Conservation (phyloP, 2,113 vertebrate genomes). For the Amblyornis subalaris region DNA sequence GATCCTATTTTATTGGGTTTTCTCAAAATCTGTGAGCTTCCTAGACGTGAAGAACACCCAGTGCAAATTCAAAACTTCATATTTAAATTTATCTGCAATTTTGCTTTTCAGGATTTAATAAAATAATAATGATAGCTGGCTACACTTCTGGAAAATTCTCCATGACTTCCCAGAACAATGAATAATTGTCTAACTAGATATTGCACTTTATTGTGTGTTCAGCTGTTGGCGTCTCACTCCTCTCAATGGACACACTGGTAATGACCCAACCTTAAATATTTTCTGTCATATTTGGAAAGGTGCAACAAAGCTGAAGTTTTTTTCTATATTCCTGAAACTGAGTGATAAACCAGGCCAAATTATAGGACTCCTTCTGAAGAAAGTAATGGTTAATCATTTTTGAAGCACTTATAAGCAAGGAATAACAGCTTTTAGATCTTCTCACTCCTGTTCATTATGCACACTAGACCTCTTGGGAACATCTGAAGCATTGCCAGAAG, state of each 20-base stretch:
- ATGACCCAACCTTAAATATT: not conserved
- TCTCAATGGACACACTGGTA: not conserved
- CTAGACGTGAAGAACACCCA: not conserved
- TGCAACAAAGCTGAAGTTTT: not conserved
- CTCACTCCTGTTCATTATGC: not conserved
- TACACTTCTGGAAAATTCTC: not conserved
- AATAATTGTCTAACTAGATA: not conserved
- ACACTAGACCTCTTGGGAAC: not conserved
- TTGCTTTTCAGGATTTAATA: not conserved
- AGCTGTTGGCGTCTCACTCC: not conserved
- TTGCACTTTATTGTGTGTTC: not conserved
- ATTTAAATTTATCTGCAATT: not conserved
- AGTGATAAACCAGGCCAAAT: not conserved
- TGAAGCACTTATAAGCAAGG: not conserved
- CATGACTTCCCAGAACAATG: not conserved
- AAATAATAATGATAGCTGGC: not conserved
- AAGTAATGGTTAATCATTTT: not conserved
- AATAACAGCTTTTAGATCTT: not conserved
- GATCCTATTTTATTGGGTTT: not conserved
- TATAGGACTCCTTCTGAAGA: not conserved
- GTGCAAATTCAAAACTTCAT: not conserved
- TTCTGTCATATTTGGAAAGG: not conserved
- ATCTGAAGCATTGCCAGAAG: not conserved
- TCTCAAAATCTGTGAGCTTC: not conserved
- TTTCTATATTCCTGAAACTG: not conserved